phyloP scores from a whole-genome alignment of 2,888 invertebrate genomes.

The Watsonalla cultraria region DNA sequence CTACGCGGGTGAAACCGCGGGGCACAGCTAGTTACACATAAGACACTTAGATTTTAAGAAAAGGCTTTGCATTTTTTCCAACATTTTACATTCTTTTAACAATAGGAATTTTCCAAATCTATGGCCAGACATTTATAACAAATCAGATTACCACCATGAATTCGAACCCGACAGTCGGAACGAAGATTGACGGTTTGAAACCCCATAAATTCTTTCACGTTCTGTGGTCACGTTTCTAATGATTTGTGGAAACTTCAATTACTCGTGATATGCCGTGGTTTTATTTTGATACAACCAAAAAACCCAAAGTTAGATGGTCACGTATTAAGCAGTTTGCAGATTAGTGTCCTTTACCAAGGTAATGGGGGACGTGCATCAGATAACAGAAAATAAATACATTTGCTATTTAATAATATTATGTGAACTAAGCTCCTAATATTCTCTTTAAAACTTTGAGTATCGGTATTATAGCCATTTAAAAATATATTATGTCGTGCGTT shows the following conservation, averaged over 20 bases:
- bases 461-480: too few species aligned
- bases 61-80: too few species aligned
- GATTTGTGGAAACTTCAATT: slow-evolving; percentile 29
- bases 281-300: slow-evolving; percentile 11
- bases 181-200: slow-evolving; percentile 18
- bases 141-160: not conserved
- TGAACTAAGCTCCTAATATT: too few species aligned
- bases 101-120: not conserved
- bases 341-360: slow-evolving; percentile 4
- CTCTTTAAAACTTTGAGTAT: too few species aligned
- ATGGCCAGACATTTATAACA: not conserved
- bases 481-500: too few species aligned
- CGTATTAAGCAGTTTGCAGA: slow-evolving; percentile 5
- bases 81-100: too few species aligned
- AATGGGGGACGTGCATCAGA: slow-evolving; percentile 13
- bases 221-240: slow-evolving; percentile 32
- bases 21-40: too few species aligned
- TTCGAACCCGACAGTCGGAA: slow-evolving; percentile 4
- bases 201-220: slow-evolving; percentile 34
- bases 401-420: too few species aligned
- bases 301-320: not conserved
- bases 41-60: too few species aligned
- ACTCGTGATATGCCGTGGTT: slow-evolving; percentile 17
- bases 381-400: slow-evolving; percentile 1
- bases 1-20: too few species aligned